These are phyloP conservation scores for Erpornis zantholeuca DNA, from an alignment of 2,113 vertebrate genomes.

Conservation along the genomic window DNA sequence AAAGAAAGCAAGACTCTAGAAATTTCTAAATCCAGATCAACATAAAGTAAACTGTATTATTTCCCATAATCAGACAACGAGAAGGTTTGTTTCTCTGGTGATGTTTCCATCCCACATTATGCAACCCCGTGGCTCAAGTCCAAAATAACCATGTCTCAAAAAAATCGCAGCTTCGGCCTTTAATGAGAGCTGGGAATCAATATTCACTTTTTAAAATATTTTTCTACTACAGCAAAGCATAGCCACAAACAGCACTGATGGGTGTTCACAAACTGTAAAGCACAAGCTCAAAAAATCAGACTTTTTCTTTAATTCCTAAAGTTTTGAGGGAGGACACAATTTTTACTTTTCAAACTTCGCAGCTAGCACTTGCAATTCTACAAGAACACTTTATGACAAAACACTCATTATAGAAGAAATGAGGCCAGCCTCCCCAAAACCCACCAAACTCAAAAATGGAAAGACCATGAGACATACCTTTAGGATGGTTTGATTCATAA, in stretches of 20 bases:
- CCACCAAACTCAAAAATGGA: background rate
- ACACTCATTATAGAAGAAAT: background rate
- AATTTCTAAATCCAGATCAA: background rate
- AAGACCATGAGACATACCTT: constrained; percentile 52
- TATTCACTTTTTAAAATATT: background rate
- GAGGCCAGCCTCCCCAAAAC: background rate
- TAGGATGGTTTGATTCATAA: constrained; percentile 54
- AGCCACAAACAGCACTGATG: rapidly evolving
- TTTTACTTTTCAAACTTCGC: background rate
- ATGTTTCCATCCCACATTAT: background rate
- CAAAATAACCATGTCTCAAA: background rate
- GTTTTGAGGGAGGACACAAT: background rate
- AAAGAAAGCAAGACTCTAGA: background rate
- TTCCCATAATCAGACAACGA: background rate
- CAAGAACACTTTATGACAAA: background rate
- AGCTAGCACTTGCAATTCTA: background rate
- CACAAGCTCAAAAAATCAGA: background rate
- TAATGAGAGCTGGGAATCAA: background rate
- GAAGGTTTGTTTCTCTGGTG: background rate
- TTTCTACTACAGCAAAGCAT: background rate
- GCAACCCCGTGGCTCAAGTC: background rate
- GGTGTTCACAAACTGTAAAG: background rate
- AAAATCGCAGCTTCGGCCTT: background rate
- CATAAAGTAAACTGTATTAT: background rate
- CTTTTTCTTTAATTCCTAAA: background rate